Evolutionary conservation across 2,888 invertebrate genomes (phyloP).

Genomic region (Phalera bucephala): DNA sequence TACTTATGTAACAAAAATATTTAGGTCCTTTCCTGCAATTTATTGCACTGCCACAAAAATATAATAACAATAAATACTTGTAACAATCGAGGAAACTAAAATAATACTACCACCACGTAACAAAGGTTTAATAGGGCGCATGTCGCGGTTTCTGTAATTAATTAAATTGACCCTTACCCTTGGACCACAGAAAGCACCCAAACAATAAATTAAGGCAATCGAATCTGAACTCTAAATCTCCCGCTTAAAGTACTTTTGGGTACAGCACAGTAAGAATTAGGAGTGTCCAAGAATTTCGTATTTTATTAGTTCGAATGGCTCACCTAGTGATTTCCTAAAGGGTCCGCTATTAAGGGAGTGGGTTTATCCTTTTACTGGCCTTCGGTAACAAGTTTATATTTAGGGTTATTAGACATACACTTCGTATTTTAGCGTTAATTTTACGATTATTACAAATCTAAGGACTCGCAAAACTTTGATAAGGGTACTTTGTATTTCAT

Average conservation of each 20-base stretch:
- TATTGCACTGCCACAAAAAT: conserved; percentile 32
- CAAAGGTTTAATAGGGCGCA: conserved; percentile 66
- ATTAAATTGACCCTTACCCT: conserved; percentile 71
- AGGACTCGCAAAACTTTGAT: conserved; percentile 12
- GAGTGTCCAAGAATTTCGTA: conserved; percentile 58
- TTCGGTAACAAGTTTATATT: conserved; percentile 51
- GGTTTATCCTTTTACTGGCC: conserved; percentile 46
- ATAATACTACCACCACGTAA: conserved; percentile 51
- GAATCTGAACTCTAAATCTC: conserved; percentile 48
- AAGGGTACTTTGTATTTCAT: neutral
- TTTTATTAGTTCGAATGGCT: conserved; percentile 60
- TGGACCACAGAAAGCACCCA: conserved; percentile 47
- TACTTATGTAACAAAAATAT: no score
- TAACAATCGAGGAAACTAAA: conserved; percentile 46
- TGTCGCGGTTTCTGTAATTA: conserved; percentile 69
- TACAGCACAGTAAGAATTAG: conserved; percentile 32
- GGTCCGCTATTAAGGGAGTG: conserved; percentile 52
- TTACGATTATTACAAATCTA: conserved; percentile 22
- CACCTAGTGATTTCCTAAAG: conserved; percentile 61
- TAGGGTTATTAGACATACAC: conserved; percentile 33
- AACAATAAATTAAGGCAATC: conserved; percentile 29
- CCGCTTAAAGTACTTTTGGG: conserved; percentile 39
- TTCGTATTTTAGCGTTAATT: conserved; percentile 31
- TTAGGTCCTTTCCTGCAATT: no score
- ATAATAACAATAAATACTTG: conserved; percentile 46